These are phyloP conservation scores for Cyanoderma ruficeps DNA, from an alignment of 2,113 vertebrate genomes.

Conservation along the genomic window DNA sequence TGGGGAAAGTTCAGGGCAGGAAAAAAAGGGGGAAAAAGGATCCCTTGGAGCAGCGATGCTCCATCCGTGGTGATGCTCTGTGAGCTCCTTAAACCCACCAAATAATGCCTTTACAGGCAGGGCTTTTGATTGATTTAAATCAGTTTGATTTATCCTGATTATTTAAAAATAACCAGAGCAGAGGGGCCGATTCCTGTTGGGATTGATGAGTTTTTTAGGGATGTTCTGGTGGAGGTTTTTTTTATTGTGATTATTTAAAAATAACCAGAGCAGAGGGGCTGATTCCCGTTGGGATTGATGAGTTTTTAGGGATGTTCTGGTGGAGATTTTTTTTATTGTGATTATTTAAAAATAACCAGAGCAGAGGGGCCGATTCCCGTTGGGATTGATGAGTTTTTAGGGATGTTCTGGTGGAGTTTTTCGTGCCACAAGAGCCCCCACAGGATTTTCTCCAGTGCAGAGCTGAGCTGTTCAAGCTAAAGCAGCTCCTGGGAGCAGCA, in stretches of 20 bases:
- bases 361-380: rapidly evolving
- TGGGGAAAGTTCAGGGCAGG: not conserved
- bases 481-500: not conserved
- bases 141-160: too few species aligned
- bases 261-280: rapidly evolving
- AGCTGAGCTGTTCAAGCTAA: not conserved
- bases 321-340: not conserved
- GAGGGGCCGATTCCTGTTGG: rapidly evolving
- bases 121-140: not conserved
- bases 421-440: not conserved
- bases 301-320: not conserved
- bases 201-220: not conserved
- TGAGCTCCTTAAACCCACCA: not conserved
- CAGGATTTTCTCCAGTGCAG: not conserved
- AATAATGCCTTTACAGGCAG: rapidly evolving
- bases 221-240: rapidly evolving
- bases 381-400: not conserved
- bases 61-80: rapidly evolving
- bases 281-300: rapidly evolving
- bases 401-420: not conserved
- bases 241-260: not conserved
- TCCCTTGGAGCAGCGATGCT: rapidly evolving
- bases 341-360: not conserved
- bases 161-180: not conserved
- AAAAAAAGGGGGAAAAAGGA: not conserved